Base-by-base conservation (phyloP, 2,113 vertebrate genomes). In the Sclerurus mexicanus region DNA sequence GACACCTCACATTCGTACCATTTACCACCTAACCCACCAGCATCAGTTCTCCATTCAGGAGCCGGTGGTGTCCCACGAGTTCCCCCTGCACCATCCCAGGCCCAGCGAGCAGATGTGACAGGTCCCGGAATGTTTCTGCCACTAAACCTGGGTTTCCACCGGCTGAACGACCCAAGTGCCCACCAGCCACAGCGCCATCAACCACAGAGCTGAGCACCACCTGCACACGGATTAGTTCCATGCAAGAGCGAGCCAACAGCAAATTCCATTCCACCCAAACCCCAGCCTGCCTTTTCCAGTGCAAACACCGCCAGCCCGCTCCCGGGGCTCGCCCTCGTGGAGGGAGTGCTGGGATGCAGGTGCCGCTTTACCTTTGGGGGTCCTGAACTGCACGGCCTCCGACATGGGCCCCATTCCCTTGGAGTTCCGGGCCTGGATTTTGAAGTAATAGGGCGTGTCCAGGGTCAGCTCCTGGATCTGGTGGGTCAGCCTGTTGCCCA, bases 351-450 rank as follows among this genome's bases (percentile, higher is more conserved):
- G 28, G 62, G 30, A 22, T 12, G 0, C 2, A 40, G 1, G 7
- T 1, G 6, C 35, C 5, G 12, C 8, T 56, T 89, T 97, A 99
- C 99, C 99, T 98, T 99, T 99, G 18, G 99, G 99, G 16, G 99
- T 99, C 89, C 99, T 98, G 98, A 99, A 99, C 20, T 99, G 98
- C 12, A 99, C 99, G 1, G 99, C 99, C 66, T 99, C 99, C 0
- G 99, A 99, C 99, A 99, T 99, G 40, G 99, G 99, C 24, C 99
- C 99, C 99, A 99, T 99, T 88, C 99, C 99, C 92, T 99, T 99
- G 5, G 99, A 99, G 98, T 99, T 99, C 14, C 99, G 98, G 27
- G 99, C 99, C 95, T 99, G 99, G 94, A 99, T 99, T 97, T 99
- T 99, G 98, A 99, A 99, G 97, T 99, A 99, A 97, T 99, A 99